Percentiles rank a stretch among this genome's conserved stretches.
Conservation (phyloP, 2,888 invertebrate species). For the Yponomeuta malinellus region DNA sequence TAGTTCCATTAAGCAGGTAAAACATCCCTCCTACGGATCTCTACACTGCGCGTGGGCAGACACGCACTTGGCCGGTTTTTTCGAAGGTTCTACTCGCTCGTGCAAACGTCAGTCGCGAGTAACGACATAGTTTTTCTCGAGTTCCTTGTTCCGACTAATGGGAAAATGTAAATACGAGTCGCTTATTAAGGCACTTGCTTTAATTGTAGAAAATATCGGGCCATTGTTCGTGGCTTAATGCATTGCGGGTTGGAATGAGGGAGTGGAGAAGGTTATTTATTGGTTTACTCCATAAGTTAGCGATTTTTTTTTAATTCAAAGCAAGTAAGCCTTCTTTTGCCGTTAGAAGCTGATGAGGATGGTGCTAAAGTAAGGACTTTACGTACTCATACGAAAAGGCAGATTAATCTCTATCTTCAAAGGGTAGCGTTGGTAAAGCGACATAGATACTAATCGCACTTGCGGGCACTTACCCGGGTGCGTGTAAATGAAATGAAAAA, state of each 20-base stretch:
- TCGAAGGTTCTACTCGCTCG: neutral
- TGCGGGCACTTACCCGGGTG: too few relatives aligned
- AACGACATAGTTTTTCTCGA: conserved; percentile 8
- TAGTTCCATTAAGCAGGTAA: too few relatives aligned
- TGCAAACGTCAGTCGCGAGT: neutral
- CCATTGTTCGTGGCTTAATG: conserved; percentile 7
- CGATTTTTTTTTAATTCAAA: neutral
- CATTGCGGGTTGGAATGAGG: neutral
- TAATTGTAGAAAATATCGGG: conserved; percentile 10
- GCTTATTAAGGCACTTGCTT: conserved; percentile 2
- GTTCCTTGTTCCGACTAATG: conserved; percentile 13
- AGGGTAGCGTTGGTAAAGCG: too few relatives aligned
- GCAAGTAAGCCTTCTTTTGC: neutral
- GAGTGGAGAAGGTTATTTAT: neutral
- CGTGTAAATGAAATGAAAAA: too few relatives aligned
- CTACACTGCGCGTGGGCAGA: too few relatives aligned
- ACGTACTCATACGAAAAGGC: too few relatives aligned
- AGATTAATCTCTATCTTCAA: too few relatives aligned
- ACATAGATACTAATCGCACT: too few relatives aligned
- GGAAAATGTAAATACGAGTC: conserved; percentile 17
- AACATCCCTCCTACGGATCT: too few relatives aligned
- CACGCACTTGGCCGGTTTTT: neutral
- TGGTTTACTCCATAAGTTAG: neutral
- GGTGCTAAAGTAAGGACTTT: too few relatives aligned
- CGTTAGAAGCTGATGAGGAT: too few relatives aligned